Conservation (phyloP, 2,888 invertebrate species). For the Thymelicus acteon region DNA sequence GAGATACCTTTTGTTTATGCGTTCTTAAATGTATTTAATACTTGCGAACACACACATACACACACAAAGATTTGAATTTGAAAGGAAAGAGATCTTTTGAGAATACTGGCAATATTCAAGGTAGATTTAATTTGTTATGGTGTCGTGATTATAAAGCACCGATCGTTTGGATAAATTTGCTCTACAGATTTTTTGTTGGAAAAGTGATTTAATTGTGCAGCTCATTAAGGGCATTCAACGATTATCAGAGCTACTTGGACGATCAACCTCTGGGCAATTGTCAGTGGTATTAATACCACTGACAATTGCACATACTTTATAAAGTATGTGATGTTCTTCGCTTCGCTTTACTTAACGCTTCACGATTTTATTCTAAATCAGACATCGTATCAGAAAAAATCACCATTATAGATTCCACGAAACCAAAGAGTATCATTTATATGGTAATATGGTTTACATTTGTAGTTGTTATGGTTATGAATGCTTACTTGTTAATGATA, state of each 20-base stretch:
- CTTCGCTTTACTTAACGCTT: background rate
- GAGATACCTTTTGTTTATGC: constrained; percentile 3
- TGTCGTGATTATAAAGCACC: too few relatives aligned
- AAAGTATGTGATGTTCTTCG: background rate
- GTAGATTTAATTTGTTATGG: too few relatives aligned
- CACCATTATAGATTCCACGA: background rate
- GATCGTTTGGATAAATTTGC: too few relatives aligned
- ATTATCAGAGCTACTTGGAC: background rate
- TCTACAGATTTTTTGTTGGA: background rate
- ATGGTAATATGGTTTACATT: constrained; percentile 13
- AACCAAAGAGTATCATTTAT: constrained; percentile 1
- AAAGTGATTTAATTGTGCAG: background rate
- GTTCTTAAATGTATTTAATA: constrained; percentile 6
- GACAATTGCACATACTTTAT: too few relatives aligned
- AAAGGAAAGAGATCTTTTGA: background rate
- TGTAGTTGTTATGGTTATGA: constrained; percentile 16
- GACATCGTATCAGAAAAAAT: background rate
- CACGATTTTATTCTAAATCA: background rate
- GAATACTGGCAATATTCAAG: background rate
- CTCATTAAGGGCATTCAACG: background rate
- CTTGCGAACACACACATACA: background rate
- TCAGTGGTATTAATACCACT: background rate
- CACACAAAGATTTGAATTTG: background rate
- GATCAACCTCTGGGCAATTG: background rate
- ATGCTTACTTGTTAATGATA: constrained; percentile 27